A percentile compares a stretch with the other conserved stretches of the same genome.
These are phyloP conservation scores for Phoxinus dragarum DNA, from an alignment of 2,797 vertebrate genomes.

Conservation along the genomic window DNA sequence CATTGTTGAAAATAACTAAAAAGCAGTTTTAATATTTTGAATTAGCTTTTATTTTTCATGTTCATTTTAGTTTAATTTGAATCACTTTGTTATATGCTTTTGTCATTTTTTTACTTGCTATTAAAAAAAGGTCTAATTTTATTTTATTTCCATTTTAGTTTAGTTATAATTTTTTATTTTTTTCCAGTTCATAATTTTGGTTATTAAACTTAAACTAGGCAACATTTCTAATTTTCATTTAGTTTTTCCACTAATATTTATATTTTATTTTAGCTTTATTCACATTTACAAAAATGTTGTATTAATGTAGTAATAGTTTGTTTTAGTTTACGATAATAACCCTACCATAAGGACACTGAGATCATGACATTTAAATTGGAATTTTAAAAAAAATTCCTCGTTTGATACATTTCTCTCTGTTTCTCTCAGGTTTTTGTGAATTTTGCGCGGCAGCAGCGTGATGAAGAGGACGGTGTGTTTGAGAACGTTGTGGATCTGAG, in stretches of 20 bases:
- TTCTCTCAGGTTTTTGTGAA: slow-evolving; percentile 80
- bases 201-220: not conserved
- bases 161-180: not conserved
- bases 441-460: slow-evolving; percentile 76
- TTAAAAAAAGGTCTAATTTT: no score
- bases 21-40: not conserved
- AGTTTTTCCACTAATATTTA: not conserved
- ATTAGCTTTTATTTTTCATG: no score
- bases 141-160: not conserved
- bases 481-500: slow-evolving; percentile 72
- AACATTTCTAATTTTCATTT: not conserved
- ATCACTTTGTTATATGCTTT: not conserved
- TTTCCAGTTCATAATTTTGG: not conserved
- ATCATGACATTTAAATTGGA: not conserved
- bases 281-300: not conserved
- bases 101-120: no score
- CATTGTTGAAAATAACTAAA: not conserved
- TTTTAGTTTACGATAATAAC: not conserved
- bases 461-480: slow-evolving; percentile 63
- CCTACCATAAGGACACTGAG: not conserved
- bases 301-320: not conserved
- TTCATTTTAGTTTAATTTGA: no score
- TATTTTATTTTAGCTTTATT: not conserved
- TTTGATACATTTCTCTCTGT: not conserved
- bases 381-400: no score